Evolutionary conservation across 2,797 vertebrate genomes (phyloP).

Genomic region (Lycodopsis pacificus): DNA sequence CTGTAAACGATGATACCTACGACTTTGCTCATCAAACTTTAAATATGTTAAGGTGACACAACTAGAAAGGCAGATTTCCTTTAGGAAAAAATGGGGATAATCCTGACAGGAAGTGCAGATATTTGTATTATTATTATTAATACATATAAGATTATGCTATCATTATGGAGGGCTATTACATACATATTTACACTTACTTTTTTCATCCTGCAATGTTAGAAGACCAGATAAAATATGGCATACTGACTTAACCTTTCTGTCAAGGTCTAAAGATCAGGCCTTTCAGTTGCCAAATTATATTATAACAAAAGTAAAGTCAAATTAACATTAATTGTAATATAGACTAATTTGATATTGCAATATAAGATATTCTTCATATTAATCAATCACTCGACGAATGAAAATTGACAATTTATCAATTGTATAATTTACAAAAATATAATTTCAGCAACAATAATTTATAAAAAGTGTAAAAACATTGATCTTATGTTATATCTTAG

Average conservation of each 20-base stretch:
- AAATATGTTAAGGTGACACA: neutral
- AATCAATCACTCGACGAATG: neutral
- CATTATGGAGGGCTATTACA: neutral
- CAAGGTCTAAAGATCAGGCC: neutral
- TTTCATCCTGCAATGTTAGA: neutral
- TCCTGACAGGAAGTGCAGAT: neutral
- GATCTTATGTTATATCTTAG: neutral
- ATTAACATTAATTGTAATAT: neutral
- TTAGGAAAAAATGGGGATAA: neutral
- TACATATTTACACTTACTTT: neutral
- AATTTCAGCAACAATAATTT: neutral
- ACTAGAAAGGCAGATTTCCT: neutral
- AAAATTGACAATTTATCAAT: neutral
- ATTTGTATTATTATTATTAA: neutral
- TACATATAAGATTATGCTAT: neutral
- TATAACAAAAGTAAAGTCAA: neutral
- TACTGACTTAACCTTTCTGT: neutral
- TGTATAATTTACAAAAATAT: neutral
- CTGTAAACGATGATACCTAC: neutral
- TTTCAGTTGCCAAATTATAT: neutral
- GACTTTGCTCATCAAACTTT: conserved; percentile 7
- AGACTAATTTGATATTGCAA: neutral
- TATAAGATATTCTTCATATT: neutral
- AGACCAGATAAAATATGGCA: neutral
- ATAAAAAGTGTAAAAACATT: conserved; percentile 8